Evolutionary conservation across 2,888 invertebrate genomes (phyloP), one percentile per base, ranked within the genome.

Genomic region (Lasioglossum marginatum): DNA sequence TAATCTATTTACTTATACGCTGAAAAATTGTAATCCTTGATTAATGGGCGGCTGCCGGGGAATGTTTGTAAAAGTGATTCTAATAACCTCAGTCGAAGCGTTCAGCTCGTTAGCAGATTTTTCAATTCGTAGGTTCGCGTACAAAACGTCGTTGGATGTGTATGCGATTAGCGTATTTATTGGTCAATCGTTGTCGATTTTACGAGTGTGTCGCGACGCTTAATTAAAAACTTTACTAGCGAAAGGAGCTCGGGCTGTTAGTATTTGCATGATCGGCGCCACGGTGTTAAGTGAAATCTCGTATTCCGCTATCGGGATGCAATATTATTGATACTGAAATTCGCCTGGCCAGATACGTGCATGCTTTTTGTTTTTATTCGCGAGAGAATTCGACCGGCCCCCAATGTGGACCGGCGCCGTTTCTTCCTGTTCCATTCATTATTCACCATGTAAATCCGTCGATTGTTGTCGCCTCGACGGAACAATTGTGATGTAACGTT

Each of bases 401-500:
- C 68, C 52, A 34, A 71, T 27, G 57, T n/a, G 31, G 23, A 45
- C 31, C 31, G 31, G 8, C 43, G 48, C 19, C 23, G 72, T 57
- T 83, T 73, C 72, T 45, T 71, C 34, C 68, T 79, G 71, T 45
- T 60, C 60, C 78, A 43, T 76, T 75, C 70, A 81, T 87, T 79
- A 73, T 88, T 82, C 82, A 71, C 79, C 79, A 77, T 77, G 78
- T 66, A 79, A 87, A 88, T 79, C 81, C 75, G 81, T 84, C 82
- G 88, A 88, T 88, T 83, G 74, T 83, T 83, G 81, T 77, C 89
- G 85, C 73, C 78, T 79, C 68, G 70, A 68, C 71, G 71, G 79
- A 73, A 82, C 87, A 83, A 89, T 88, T 81, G 79, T 89, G 90
- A 86, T 77, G 88, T 83, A 90, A 89, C 89, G 77, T 88, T 89